Conservation (phyloP, 2,113 vertebrate genomes). For the Semnopithecus entellus region DNA sequence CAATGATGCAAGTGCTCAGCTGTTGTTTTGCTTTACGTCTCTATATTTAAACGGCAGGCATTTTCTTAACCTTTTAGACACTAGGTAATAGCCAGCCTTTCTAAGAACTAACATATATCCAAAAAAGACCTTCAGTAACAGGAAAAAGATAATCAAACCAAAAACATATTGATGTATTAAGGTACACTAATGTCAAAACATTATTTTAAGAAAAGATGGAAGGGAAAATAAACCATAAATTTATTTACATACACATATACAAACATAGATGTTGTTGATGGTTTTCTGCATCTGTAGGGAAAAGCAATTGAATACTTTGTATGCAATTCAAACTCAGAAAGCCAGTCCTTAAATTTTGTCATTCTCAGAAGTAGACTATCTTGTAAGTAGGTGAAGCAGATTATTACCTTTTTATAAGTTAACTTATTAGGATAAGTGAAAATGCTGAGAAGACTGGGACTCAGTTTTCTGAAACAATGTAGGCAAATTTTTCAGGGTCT, state of each 20-base stretch:
- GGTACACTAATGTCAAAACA: background rate
- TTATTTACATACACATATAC: background rate
- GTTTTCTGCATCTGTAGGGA: background rate
- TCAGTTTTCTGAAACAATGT: background rate
- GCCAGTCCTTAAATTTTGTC: background rate
- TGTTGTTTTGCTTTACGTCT: background rate
- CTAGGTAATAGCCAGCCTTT: background rate
- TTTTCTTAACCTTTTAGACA: background rate
- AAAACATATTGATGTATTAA: background rate
- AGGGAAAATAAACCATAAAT: background rate
- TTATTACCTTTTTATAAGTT: background rate
- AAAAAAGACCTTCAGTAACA: background rate
- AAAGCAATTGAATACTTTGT: background rate
- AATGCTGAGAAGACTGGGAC: background rate
- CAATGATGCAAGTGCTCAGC: background rate
- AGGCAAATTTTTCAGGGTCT: background rate
- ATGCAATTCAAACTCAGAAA: background rate
- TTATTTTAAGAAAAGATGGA: background rate
- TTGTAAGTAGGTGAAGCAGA: background rate
- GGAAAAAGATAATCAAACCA: background rate
- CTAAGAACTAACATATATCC: background rate
- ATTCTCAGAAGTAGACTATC: background rate
- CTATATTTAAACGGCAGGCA: background rate
- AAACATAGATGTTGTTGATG: background rate
- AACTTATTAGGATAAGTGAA: background rate